Evolutionary conservation across 2,113 vertebrate species (phyloP).

Genomic region (Sylvilagus bachmani): DNA sequence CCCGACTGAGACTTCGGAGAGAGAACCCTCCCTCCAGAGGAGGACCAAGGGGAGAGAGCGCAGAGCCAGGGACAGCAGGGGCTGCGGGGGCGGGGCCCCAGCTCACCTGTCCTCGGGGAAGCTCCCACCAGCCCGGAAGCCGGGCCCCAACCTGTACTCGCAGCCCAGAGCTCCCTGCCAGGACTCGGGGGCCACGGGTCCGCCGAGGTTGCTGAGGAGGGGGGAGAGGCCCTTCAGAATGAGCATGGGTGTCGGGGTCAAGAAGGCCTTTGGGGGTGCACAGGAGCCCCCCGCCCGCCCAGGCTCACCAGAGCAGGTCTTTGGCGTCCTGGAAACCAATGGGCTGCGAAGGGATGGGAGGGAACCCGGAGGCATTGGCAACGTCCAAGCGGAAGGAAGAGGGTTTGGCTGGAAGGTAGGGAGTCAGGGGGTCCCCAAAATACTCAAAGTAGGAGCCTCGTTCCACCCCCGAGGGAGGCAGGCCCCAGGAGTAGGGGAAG

Average conservation of each 20-base stretch:
- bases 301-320: constrained; percentile 91
- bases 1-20: too few species aligned
- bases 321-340: constrained; percentile 93
- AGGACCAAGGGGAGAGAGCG: too few species aligned
- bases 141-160: constrained; percentile 90
- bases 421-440: constrained; percentile 92
- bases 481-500: constrained; percentile 93
- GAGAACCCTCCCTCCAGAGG: too few species aligned
- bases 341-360: constrained; percentile 94
- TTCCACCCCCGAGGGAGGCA: constrained; percentile 93
- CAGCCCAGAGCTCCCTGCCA: constrained; percentile 93
- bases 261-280: rapidly evolving
- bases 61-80: neutral
- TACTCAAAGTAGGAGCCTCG: constrained; percentile 88
- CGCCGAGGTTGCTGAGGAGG: constrained; percentile 87
- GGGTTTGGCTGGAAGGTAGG: constrained; percentile 91
- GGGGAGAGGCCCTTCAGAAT: neutral
- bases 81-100: neutral
- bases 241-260: rapidly evolving
- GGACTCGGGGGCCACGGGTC: constrained; percentile 39
- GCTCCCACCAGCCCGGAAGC: constrained; percentile 79
- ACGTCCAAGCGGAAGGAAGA: constrained; percentile 86
- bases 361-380: constrained; percentile 86
- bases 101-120: constrained; percentile 74
- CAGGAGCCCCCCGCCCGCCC: neutral